phyloP scores from a whole-genome alignment of 2,888 invertebrate species.

The Epistrophe grossulariae region DNA sequence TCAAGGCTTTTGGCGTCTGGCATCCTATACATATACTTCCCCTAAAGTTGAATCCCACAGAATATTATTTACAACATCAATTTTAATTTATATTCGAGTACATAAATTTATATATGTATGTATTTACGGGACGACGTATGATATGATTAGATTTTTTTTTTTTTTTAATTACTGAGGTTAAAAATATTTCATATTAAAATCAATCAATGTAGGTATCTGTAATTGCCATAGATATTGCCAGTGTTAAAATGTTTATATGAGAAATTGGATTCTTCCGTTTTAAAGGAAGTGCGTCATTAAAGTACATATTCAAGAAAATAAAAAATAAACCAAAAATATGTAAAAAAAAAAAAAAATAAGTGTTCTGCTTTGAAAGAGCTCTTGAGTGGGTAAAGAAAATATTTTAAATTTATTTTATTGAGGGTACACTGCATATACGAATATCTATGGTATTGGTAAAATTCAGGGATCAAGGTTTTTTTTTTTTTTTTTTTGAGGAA shows the following conservation, averaged over 20 bases:
- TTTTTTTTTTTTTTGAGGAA: no score
- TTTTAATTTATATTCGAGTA: not conserved
- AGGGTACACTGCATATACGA: no score
- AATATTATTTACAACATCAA: not conserved
- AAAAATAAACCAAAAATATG: not conserved
- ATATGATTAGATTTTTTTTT: no score
- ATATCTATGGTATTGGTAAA: no score
- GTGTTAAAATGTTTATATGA: not conserved
- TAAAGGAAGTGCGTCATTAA: conserved; percentile 3
- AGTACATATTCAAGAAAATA: not conserved
- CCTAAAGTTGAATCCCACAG: not conserved
- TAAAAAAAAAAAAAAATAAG: no score
- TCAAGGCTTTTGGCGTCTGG: not conserved
- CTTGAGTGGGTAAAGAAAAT: no score
- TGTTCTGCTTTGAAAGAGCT: no score
- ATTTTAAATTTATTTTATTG: no score
- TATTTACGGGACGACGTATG: no score
- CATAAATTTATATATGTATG: no score
- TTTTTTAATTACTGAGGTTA: not conserved
- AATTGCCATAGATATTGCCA: not conserved
- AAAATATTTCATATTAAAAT: not conserved
- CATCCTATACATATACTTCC: not conserved
- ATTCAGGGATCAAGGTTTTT: no score
- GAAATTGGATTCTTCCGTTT: not conserved
- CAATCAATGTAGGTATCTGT: not conserved